Evolutionary conservation across 2,888 invertebrate species (phyloP).

Genomic region (Crematogaster levior): DNA sequence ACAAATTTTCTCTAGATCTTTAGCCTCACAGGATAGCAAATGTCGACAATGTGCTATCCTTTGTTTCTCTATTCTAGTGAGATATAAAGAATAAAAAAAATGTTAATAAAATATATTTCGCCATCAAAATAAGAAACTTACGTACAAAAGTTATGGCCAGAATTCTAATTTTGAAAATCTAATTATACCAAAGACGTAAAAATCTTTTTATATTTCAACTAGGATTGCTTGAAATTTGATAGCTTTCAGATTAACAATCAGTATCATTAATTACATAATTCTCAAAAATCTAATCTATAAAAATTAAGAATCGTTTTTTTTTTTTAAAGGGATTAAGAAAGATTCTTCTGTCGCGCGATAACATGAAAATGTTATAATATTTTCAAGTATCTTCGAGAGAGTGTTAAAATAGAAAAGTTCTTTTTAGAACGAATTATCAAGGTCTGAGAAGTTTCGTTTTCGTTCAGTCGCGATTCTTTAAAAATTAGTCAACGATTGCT

Average conservation of each 20-base stretch:
- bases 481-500: constrained; percentile 12
- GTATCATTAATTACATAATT: background rate
- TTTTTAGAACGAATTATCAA: background rate
- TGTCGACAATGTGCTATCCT: background rate
- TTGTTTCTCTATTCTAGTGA: background rate
- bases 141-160: background rate
- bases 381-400: background rate
- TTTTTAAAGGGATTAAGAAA: background rate
- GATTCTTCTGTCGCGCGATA: background rate
- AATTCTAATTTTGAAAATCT: background rate
- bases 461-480: background rate
- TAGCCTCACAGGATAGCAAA: background rate
- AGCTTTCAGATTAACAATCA: background rate
- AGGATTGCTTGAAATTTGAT: background rate
- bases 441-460: too few species aligned
- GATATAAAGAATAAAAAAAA: background rate
- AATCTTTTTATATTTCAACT: background rate
- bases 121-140: background rate
- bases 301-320: background rate
- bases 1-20: background rate
- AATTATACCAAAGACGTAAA: background rate
- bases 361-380: background rate
- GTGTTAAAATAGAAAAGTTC: background rate
- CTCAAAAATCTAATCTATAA: background rate
- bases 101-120: background rate